Base-by-base conservation (phyloP, 2,113 vertebrate genomes). In the Solenodon paradoxus region DNA sequence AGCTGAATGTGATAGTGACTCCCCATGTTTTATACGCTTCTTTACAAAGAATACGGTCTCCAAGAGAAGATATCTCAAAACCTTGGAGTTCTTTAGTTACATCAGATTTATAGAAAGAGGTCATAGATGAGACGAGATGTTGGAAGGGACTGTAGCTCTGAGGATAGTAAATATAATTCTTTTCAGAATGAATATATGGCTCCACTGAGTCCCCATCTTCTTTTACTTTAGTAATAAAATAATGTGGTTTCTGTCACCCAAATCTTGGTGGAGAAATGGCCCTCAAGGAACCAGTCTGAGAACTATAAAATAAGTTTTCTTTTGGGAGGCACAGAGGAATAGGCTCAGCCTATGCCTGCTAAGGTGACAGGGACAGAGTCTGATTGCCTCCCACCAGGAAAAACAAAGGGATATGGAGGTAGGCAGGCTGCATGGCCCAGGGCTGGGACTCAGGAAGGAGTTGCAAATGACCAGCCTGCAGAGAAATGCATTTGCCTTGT, bases 301-400 rank as follows among this genome's bases (percentile, higher is more conserved):
- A 9, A 35, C 7, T n/a, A 2, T 22, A 26, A 40, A n/a, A 47
- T 55, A 20, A 19, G 20, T 22, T 20, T 51, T 51, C 38, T 17
- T 24, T 38, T 38, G 74, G 22, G 22, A 38, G 12, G 24, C 16
- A 7, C 30, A 30, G 32, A 40, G 8, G 22, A 16, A n/a, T 38
- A 63, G 3, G 15, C 7, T n/a, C 26, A 47, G 0, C 2, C 22
- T 24, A 5, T 3, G 0, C 15, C 63, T 35, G 12, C 45, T 57
- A 45, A n/a, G n/a, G 28, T 4, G n/a, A 47, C 45, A 38, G 38
- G 49, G 4, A 16, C 19, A 51, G 38, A 68, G 11, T 38, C 35
- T 72, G 59, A 63, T 7, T 83, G 35, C 9, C 30, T 93, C 22
- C 17, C 17, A 9, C 32, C 16, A 30, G 55, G 45, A 57, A 92